Percentiles rank a stretch among this genome's conserved stretches.
phyloP scores from a whole-genome alignment of 1,140 invertebrate genomes.

The Ostrea denselamellosa region DNA sequence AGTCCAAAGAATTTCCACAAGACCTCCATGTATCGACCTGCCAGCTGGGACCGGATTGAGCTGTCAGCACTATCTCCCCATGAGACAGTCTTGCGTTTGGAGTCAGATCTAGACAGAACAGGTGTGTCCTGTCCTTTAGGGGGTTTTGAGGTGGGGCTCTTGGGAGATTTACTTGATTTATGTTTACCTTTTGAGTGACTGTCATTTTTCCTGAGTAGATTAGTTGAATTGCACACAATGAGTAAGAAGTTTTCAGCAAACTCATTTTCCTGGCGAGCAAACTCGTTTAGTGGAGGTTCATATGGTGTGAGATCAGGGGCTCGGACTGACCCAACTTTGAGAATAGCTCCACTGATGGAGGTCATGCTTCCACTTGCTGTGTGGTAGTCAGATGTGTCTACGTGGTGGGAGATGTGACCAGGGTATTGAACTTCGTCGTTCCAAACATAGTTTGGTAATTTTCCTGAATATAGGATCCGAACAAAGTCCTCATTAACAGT shows the following conservation, averaged over 20 bases:
- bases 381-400: slow-evolving; percentile 74
- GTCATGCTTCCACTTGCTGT: slow-evolving; percentile 71
- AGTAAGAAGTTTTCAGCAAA: slow-evolving; percentile 77
- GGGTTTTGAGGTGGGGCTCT: slow-evolving; percentile 55
- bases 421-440: slow-evolving; percentile 65
- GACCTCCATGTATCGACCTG: slow-evolving; percentile 72
- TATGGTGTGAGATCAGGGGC: slow-evolving; percentile 72
- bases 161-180: slow-evolving; percentile 51
- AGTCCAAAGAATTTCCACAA: slow-evolving; percentile 74
- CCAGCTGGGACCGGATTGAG: slow-evolving; percentile 71
- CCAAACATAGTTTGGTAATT: slow-evolving; percentile 71
- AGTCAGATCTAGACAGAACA: slow-evolving; percentile 70
- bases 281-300: slow-evolving; percentile 72
- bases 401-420: slow-evolving; percentile 47
- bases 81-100: slow-evolving; percentile 75
- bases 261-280: slow-evolving; percentile 73
- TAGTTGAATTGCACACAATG: slow-evolving; percentile 77
- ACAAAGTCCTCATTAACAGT: slow-evolving; percentile 73
- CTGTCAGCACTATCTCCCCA: slow-evolving; percentile 77
- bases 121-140: slow-evolving; percentile 68
- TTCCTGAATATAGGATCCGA: slow-evolving; percentile 64
- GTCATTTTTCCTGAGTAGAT: slow-evolving; percentile 72
- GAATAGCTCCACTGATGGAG: slow-evolving; percentile 68
- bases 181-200: slow-evolving; percentile 56
- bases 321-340: slow-evolving; percentile 68